A percentile compares a stretch with the other conserved stretches of the same genome.
Evolutionary conservation across 2,888 invertebrate genomes (phyloP).

Genomic region (Platycnemis pennipes): DNA sequence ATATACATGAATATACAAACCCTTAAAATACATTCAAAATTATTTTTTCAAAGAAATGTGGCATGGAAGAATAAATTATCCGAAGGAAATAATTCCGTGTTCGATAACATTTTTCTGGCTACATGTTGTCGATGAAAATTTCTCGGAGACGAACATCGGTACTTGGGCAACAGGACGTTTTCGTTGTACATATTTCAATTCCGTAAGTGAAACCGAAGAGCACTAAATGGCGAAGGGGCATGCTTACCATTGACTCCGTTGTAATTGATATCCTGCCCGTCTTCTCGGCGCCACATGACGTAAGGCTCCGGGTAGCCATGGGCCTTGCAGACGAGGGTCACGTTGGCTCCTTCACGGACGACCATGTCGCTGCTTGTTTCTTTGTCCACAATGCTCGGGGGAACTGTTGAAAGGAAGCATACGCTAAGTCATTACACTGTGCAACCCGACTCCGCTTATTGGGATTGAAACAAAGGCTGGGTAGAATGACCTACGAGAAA

Average conservation of each 20-base stretch:
- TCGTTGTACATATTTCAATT: background rate
- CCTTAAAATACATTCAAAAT: background rate
- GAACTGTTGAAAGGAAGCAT: conserved; percentile 76
- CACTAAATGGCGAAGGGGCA: background rate
- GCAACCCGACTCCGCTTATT: too few relatives aligned
- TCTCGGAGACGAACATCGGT: too few relatives aligned
- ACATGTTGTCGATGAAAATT: too few relatives aligned
- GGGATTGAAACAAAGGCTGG: too few relatives aligned
- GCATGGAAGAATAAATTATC: too few relatives aligned
- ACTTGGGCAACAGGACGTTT: too few relatives aligned
- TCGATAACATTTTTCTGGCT: too few relatives aligned
- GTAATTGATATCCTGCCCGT: conserved; percentile 76
- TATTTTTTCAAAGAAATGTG: background rate
- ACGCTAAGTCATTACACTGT: too few relatives aligned
- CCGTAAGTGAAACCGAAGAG: too few relatives aligned
- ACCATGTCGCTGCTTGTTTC: conserved; percentile 79
- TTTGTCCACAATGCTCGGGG: conserved; percentile 78
- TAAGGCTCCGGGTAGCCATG: conserved; percentile 77
- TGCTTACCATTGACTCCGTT: conserved; percentile 75
- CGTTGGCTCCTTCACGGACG: conserved; percentile 77
- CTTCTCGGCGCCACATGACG: conserved; percentile 77
- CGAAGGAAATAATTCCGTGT: too few relatives aligned
- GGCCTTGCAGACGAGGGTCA: conserved; percentile 77
- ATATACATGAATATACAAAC: background rate
- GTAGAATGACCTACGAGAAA: too few relatives aligned